phyloP scores from a whole-genome alignment of 2,797 vertebrate species.

The Peromyscus aztecus region DNA sequence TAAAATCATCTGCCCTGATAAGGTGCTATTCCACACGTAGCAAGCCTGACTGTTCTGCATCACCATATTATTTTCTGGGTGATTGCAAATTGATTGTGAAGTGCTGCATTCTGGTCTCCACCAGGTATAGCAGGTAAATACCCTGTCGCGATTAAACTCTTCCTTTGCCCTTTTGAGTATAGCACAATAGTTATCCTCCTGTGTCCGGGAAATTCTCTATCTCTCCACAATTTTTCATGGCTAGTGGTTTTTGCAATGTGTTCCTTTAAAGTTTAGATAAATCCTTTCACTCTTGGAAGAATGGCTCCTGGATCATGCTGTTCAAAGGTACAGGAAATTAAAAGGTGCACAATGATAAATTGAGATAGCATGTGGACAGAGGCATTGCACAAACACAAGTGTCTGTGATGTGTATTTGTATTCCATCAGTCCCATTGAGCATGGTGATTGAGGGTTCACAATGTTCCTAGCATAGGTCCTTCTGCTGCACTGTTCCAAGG shows the following conservation, averaged over 20 bases:
- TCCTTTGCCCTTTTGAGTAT: background rate
- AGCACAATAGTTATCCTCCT: background rate
- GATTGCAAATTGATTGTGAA: background rate
- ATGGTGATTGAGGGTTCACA: background rate
- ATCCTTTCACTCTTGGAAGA: constrained; percentile 34
- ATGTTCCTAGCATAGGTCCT: background rate
- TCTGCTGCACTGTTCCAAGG: background rate
- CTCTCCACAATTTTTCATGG: background rate
- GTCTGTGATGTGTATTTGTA: background rate
- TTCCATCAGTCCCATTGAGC: background rate
- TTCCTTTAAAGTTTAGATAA: constrained; percentile 19
- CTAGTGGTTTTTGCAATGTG: constrained; percentile 9
- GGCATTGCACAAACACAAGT: background rate
- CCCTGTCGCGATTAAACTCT: background rate
- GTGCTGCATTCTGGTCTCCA: background rate
- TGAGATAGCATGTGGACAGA: background rate
- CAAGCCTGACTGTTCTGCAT: background rate
- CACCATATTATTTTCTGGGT: constrained; percentile 1
- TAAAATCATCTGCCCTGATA: background rate
- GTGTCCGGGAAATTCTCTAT: background rate
- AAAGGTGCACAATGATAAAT: background rate
- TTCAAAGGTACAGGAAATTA: background rate
- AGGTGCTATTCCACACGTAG: background rate
- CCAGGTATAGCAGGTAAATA: background rate
- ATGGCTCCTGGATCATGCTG: background rate